Percentiles rank a stretch among this genome's conserved stretches.
Conservation (phyloP, 2,797 vertebrate genomes). For the Manis crassicaudata region DNA sequence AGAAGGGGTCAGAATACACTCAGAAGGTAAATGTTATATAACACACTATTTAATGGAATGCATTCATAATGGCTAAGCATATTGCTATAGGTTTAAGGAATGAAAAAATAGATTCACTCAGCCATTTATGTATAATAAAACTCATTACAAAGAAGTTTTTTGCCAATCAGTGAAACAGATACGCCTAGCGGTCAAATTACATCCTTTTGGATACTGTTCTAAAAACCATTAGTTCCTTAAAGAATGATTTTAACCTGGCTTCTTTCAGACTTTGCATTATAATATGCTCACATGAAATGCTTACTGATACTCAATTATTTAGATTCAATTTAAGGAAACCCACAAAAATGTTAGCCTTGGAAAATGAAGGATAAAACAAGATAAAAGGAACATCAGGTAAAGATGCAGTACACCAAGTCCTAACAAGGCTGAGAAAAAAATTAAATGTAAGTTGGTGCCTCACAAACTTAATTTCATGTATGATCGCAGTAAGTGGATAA, state of each 20-base stretch:
- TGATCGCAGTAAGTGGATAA: neutral
- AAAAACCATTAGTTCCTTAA: neutral
- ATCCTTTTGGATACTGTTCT: neutral
- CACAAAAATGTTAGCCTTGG: neutral
- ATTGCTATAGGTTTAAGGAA: conserved; percentile 1
- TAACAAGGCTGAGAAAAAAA: neutral
- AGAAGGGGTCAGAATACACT: neutral
- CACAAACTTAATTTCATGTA: neutral
- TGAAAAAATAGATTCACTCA: neutral
- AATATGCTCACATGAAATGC: neutral
- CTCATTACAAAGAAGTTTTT: conserved; percentile 15
- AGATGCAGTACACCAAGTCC: neutral
- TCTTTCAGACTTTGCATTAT: neutral
- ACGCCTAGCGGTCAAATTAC: neutral
- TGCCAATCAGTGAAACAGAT: neutral
- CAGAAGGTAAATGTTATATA: neutral
- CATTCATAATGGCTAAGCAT: neutral
- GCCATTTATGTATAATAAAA: conserved; percentile 22
- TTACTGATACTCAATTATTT: neutral
- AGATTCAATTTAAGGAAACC: conserved; percentile 29
- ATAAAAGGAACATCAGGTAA: neutral
- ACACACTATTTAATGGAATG: neutral
- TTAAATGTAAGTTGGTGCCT: neutral
- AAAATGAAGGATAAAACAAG: neutral
- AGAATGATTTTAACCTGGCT: neutral